phyloP scores from a whole-genome alignment of 53 echinoderm and acorn worm genomes.

The Crossaster papposus region DNA sequence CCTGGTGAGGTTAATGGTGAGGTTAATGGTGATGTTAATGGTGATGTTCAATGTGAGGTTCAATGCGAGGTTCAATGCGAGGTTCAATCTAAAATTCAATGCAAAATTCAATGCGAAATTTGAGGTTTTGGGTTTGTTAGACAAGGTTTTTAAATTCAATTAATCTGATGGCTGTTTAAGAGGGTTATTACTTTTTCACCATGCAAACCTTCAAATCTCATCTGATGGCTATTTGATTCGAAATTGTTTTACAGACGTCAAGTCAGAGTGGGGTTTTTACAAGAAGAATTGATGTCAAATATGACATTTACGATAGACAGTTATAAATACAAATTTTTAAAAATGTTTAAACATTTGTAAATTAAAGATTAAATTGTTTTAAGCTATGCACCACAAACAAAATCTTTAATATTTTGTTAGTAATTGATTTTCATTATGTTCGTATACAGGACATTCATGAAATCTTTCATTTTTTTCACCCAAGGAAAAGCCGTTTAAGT shows the following conservation, averaged over 20 bases:
- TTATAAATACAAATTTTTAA: not conserved
- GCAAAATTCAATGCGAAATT: not conserved
- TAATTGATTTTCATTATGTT: not conserved
- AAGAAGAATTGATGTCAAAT: not conserved
- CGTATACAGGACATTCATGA: not conserved
- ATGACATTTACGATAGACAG: too few species aligned
- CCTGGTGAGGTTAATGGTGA: conserved; percentile 52
- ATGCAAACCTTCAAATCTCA: too few species aligned
- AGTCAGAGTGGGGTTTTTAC: not conserved
- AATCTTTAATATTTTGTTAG: not conserved
- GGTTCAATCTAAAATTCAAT: too few species aligned
- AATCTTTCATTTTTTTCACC: not conserved
- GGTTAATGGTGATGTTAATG: not conserved
- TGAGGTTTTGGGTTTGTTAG: not conserved
- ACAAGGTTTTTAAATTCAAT: not conserved
- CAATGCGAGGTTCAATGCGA: not conserved
- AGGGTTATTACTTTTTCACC: too few species aligned
- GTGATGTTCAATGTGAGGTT: not conserved
- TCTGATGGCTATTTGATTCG: too few species aligned
- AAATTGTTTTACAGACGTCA: not conserved
- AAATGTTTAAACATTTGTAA: not conserved
- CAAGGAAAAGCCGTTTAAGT: not conserved
- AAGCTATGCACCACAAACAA: not conserved
- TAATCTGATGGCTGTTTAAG: not conserved
- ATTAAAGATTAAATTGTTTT: too few species aligned